A percentile compares a stretch with the other conserved stretches of the same genome.
Conservation (phyloP, 2,797 vertebrate genomes). For the Galago senegalensis region DNA sequence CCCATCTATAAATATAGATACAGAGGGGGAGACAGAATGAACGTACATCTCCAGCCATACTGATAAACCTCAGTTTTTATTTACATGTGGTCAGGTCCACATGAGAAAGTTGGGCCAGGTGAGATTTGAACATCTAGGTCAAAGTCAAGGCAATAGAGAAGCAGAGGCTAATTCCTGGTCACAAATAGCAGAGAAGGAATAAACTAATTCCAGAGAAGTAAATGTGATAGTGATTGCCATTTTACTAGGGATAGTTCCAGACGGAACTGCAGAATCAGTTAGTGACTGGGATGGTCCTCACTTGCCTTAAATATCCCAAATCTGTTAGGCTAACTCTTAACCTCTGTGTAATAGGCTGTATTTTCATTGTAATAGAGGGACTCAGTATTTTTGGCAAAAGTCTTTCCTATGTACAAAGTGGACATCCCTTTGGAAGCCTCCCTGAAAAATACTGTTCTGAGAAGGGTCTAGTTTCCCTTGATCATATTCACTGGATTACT, state of each 20-base stretch:
- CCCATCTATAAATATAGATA: neutral
- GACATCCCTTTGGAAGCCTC: neutral
- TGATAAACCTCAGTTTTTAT: slow-evolving; percentile 1
- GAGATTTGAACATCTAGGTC: neutral
- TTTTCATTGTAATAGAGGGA: neutral
- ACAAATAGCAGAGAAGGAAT: neutral
- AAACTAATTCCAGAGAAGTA: neutral
- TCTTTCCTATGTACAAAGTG: neutral
- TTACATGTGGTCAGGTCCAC: neutral
- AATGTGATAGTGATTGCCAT: neutral
- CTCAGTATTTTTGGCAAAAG: neutral
- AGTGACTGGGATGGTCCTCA: neutral
- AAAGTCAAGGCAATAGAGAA: neutral
- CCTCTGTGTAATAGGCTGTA: neutral
- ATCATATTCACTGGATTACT: neutral
- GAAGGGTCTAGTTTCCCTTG: neutral
- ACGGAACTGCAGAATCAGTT: neutral
- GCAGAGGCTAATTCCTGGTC: neutral
- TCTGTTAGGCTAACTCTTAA: neutral
- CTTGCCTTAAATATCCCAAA: neutral
- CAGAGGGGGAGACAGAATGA: neutral
- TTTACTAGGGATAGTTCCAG: neutral
- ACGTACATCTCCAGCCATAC: neutral
- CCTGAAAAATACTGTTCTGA: neutral
- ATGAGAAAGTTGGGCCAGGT: neutral